These are phyloP conservation scores for Peribatodes rhomboidaria DNA, from an alignment of 2,888 invertebrate species.

Conservation along the genomic window DNA sequence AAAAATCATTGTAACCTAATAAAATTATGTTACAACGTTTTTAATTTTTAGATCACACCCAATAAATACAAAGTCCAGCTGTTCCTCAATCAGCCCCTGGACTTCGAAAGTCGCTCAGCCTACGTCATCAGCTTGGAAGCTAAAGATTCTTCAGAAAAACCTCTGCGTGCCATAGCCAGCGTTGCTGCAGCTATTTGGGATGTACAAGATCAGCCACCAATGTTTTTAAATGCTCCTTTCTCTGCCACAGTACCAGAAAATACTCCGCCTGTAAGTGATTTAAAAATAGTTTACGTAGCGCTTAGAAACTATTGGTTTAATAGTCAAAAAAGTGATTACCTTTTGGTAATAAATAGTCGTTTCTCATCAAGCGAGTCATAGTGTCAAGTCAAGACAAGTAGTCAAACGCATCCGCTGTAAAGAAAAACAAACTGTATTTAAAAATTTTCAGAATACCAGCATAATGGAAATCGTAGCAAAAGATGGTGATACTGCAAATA, in stretches of 20 bases:
- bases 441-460: conserved; percentile 81
- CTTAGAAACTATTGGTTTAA: no score
- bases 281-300: neutral
- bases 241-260: conserved; percentile 92
- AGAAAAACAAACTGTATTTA: no score
- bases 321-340: no score
- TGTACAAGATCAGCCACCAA: conserved; percentile 93
- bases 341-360: no score
- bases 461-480: conserved; percentile 91
- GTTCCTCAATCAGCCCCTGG: conserved; percentile 88
- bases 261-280: conserved; percentile 84
- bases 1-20: no score
- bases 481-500: conserved; percentile 93
- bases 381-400: no score
- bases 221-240: conserved; percentile 93
- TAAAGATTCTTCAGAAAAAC: conserved; percentile 88
- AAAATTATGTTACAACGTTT: neutral
- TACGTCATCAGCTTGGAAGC: conserved; percentile 90
- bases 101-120: conserved; percentile 92
- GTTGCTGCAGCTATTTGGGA: conserved; percentile 92
- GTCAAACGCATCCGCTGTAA: no score
- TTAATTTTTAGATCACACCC: conserved; percentile 82
- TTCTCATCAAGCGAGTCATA: no score
- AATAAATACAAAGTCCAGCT: conserved; percentile 91
- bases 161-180: conserved; percentile 89